Evolutionary conservation across 2,113 vertebrate species (phyloP), one percentile per base, ranked within the genome.

Genomic region (Nycticebus coucang): DNA sequence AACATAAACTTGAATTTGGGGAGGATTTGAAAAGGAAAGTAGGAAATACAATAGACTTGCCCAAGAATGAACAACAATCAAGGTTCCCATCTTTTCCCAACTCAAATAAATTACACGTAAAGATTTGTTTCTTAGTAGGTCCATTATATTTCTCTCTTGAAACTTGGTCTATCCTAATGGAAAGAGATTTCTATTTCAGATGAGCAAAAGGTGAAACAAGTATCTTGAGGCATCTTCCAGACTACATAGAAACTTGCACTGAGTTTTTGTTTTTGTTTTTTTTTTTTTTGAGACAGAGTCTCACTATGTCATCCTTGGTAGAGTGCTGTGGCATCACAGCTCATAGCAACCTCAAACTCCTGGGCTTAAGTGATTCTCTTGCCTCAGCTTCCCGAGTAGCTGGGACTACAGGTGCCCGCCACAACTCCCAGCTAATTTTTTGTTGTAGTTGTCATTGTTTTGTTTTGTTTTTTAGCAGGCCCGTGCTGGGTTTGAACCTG

Each of bases 171-270:
- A 37, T 80, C 13, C 37, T 84, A 84, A 55, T 82, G 30, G n/a
- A 96, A 60, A 78, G 55, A 96, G 55, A 66, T 13, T 60, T 87
- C 13, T 62, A 0, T 75, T 94, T 90, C 50, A 93, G 55, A 92
- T 33, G 22, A 92, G 21, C 55, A 10, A 71, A 84, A 71, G 4
- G 11, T 60, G 24, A 91, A 15, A 11, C 13, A 78, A 53, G 62
- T 78, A 50, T 64, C 26, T 28, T 30, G 28, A 88, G 55, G 8
- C 11, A 91, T 7, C 37, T 78, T 91, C 30, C 79, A 45, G 24
- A 60, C 0, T 8, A 53, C 21, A 89, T 19, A 64, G 77, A 17
- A 37, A 60, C 53, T 72, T 66, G 4, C 11, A 21, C 14, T 91
- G 93, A 68, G 41, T 69, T 93, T 88, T 77, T 50, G 6, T 50